A percentile compares a stretch with the other conserved stretches of the same genome.
Conservation (phyloP, 2,797 vertebrate genomes). For the Aeoliscus strigatus region DNA sequence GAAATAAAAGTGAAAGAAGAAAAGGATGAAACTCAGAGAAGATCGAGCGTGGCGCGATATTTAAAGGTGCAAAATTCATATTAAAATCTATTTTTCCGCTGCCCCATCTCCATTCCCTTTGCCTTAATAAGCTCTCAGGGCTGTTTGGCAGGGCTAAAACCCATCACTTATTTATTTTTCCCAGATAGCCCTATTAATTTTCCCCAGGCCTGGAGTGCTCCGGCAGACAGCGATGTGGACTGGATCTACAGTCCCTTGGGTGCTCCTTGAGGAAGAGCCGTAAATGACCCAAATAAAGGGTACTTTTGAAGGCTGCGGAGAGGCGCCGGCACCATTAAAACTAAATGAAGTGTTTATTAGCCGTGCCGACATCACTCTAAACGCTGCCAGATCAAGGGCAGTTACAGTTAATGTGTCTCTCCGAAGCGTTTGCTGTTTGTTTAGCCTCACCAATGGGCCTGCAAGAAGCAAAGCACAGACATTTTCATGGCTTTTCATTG, state of each 20-base stretch:
- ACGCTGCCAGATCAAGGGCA: conserved; percentile 78
- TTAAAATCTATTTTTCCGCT: conserved; percentile 65
- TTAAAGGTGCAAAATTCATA: conserved; percentile 76
- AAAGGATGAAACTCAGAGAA: conserved; percentile 38
- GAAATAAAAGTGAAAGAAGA: conserved; percentile 36
- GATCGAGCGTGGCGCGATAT: conserved; percentile 40
- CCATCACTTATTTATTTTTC: conserved; percentile 84
- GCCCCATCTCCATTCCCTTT: conserved; percentile 54
- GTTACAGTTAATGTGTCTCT: conserved; percentile 79
- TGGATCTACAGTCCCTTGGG: conserved; percentile 75
- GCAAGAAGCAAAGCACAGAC: conserved; percentile 55
- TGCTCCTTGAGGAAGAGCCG: conserved; percentile 78
- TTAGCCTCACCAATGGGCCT: conserved; percentile 67
- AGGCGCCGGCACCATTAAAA: conserved; percentile 80
- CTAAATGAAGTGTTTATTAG: conserved; percentile 86
- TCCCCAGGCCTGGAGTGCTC: conserved; percentile 72
- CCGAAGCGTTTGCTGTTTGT: conserved; percentile 69
- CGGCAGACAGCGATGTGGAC: conserved; percentile 70
- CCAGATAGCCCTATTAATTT: conserved; percentile 84
- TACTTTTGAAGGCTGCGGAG: conserved; percentile 79
- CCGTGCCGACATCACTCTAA: conserved; percentile 78
- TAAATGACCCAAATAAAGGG: conserved; percentile 87
- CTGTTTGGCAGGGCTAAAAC: conserved; percentile 76
- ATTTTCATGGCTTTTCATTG: conserved; percentile 56
- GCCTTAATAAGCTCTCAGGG: conserved; percentile 79